phyloP scores from a whole-genome alignment of 1,140 invertebrate genomes.

The Antheraea mylitta region DNA sequence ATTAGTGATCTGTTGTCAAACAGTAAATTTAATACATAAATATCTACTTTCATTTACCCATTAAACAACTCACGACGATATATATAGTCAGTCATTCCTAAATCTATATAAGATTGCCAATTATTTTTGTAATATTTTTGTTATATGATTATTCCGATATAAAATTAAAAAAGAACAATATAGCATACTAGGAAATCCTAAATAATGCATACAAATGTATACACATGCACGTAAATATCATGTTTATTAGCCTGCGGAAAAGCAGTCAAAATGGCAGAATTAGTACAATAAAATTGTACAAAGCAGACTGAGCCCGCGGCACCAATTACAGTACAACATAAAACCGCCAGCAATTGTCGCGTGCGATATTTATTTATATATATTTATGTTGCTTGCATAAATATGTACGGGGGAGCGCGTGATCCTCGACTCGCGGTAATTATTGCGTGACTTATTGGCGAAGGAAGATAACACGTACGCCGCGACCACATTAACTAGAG shows the following conservation, averaged over 20 bases:
- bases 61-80: no score
- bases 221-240: neutral
- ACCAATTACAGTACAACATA: constrained; percentile 41
- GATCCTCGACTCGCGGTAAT: constrained; percentile 67
- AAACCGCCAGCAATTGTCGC: constrained; percentile 56
- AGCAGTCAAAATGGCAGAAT: constrained; percentile 1
- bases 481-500: constrained; percentile 45
- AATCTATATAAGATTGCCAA: no score
- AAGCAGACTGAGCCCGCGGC: constrained; percentile 23
- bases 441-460: constrained; percentile 76
- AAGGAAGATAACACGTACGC: constrained; percentile 69
- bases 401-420: constrained; percentile 65
- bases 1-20: no score
- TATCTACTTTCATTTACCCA: no score
- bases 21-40: no score
- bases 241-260: neutral
- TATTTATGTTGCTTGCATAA: constrained; percentile 63
- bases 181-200: no score
- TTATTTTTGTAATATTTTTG: no score
- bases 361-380: constrained; percentile 57
- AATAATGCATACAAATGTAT: no score
- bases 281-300: neutral
- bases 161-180: no score
- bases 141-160: no score
- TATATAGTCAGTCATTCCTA: no score